Percentiles rank a stretch among this genome's conserved stretches.
Conservation (phyloP, 2,797 vertebrate species). For the Microctenopoma stevenorrisi region DNA sequence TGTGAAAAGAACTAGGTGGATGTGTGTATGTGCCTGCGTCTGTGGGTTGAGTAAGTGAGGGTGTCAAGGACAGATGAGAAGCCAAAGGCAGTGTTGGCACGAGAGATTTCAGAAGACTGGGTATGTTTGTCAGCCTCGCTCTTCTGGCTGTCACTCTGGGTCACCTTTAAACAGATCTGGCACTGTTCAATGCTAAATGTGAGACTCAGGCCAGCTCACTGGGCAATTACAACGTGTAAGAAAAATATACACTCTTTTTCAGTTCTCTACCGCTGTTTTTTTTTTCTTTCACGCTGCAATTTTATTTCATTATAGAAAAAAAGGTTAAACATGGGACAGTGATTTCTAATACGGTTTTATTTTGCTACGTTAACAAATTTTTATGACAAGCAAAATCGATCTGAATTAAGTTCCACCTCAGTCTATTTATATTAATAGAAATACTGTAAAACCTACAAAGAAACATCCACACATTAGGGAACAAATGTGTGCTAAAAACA, state of each 20-base stretch:
- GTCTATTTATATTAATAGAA: constrained; percentile 57
- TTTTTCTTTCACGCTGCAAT: constrained; percentile 52
- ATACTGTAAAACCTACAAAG: constrained; percentile 34
- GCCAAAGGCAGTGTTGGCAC: constrained; percentile 51
- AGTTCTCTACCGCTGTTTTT: constrained; percentile 50
- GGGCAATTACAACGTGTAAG: constrained; percentile 73
- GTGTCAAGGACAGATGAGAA: constrained; percentile 42
- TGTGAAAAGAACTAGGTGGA: constrained; percentile 36
- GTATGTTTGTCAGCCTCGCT: constrained; percentile 29
- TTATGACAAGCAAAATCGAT: constrained; percentile 69
- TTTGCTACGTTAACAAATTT: constrained; percentile 62
- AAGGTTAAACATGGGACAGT: constrained; percentile 70
- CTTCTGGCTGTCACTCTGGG: constrained; percentile 61
- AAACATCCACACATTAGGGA: constrained; percentile 33
- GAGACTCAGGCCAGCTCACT: constrained; percentile 64
- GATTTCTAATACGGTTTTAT: constrained; percentile 65
- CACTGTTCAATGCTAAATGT: constrained; percentile 66
- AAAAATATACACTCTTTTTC: constrained; percentile 72
- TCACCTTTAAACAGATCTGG: constrained; percentile 71
- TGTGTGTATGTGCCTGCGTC: constrained; percentile 28
- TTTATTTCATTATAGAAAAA: constrained; percentile 61
- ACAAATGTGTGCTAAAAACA: constrained; percentile 24
- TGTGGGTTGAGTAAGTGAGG: constrained; percentile 34
- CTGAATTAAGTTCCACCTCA: constrained; percentile 58
- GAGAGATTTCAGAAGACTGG: constrained; percentile 30